Evolutionary conservation across 1,140 invertebrate species (phyloP), one percentile per base, ranked within the genome.

Genomic region (Ostrea denselamellosa): DNA sequence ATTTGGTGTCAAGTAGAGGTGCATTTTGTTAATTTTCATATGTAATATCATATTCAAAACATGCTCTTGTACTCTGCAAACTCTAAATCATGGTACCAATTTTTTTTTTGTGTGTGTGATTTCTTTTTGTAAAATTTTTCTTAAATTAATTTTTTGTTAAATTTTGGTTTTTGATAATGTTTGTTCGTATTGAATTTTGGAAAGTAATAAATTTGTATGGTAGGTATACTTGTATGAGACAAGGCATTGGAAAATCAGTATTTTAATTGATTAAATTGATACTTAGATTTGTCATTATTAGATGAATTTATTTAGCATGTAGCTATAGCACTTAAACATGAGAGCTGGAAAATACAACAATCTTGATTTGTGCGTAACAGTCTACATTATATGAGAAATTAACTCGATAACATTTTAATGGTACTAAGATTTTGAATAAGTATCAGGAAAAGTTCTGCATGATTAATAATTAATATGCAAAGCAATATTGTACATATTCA

Each of bases 391-490:
- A 62, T 62, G n/a, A 62, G 58, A 19, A 62, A 62, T 62, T n/a
- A 62, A 19, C 14, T 19, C 14, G 4, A 62, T 62, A 19, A 14
- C 19, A 71, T 77, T 25, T 56, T 77, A 77, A 77, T 77, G 68
- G 68, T 77, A 77, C 68, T 77, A 77, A 77, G 68, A 77, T 77
- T 77, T 77, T 22, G 22, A 77, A 77, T 25, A 25, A 44, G 22
- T 28, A 25, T 77, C 9, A 25, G 28, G 25, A 77, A 77, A 77
- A 14, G 12, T 77, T 77, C 28, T 77, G 68, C 68, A 77, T 77
- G 68, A 77, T 28, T 77, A 77, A 77, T 77, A 34, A 25, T 77
- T 77, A 77, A 77, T 77, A 34, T 77, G 68, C 68, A 77, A 77
- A 77, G 68, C 25, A 77, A 77, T 44, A 44, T 28, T 77, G 68